Evolutionary conservation across 2,888 invertebrate genomes (phyloP).

Genomic region (Ectemnius continuus): DNA sequence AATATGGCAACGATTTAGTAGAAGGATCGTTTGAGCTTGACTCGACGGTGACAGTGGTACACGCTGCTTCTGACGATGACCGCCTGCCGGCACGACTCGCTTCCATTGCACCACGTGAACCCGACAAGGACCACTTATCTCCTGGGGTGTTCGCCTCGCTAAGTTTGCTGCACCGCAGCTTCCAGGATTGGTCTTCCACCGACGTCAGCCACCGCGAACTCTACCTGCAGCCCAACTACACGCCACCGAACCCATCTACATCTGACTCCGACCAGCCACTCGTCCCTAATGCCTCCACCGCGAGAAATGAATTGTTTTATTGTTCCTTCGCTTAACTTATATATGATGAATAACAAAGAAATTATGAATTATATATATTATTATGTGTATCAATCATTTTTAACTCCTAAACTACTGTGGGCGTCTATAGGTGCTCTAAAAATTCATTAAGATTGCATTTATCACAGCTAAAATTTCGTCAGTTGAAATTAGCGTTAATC

Average conservation of each 20-base stretch:
- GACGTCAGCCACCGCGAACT: constrained; percentile 43
- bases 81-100: constrained; percentile 40
- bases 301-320: not conserved
- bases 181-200: constrained; percentile 53
- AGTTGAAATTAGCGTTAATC: no score
- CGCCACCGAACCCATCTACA: constrained; percentile 52
- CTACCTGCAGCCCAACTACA: constrained; percentile 48
- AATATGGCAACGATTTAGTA: constrained; percentile 33
- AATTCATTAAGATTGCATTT: no score
- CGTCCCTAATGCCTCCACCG: not conserved
- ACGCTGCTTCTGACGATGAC: constrained; percentile 47
- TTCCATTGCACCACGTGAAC: constrained; percentile 44
- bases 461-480: no score
- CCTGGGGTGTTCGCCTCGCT: constrained; percentile 42
- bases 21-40: constrained; percentile 43
- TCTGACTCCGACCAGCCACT: not conserved
- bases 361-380: no score
- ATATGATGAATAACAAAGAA: no score
- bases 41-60: constrained; percentile 31
- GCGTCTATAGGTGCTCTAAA: no score
- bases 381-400: no score
- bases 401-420: no score
- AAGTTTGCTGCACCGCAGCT: constrained; percentile 53
- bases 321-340: no score
- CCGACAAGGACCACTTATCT: constrained; percentile 63